A percentile compares a stretch with the other conserved stretches of the same genome.
Conservation (phyloP, 1,140 invertebrate genomes). For the Bombyx mori region ASM3026992v2 NC_085118.1:7363001-7363500, state of each 20-base stretch:
- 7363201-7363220: not conserved
- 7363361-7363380: slow-evolving; percentile 29
- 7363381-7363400: slow-evolving; percentile 53
- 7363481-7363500: slow-evolving; percentile 30
- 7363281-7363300: too few species aligned
- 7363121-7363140: too few species aligned
- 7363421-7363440: slow-evolving; percentile 29
- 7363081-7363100: too few species aligned
- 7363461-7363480: slow-evolving; percentile 39
- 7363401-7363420: slow-evolving; percentile 40
- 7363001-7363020: too few species aligned
- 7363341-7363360: slow-evolving; percentile 14
- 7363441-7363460: slow-evolving; percentile 39
- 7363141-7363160: too few species aligned
- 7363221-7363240: not conserved
- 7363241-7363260: not conserved
- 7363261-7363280: too few species aligned
- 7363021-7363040: too few species aligned
- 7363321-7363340: not conserved
- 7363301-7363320: too few species aligned
- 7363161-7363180: too few species aligned
- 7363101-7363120: too few species aligned
- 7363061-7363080: too few species aligned
- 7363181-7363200: not conserved
- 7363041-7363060: too few species aligned